Evolutionary conservation across 2,888 invertebrate species (phyloP), one percentile per base, ranked within the genome.

Genomic region (Sarcophaga caerulescens): DNA sequence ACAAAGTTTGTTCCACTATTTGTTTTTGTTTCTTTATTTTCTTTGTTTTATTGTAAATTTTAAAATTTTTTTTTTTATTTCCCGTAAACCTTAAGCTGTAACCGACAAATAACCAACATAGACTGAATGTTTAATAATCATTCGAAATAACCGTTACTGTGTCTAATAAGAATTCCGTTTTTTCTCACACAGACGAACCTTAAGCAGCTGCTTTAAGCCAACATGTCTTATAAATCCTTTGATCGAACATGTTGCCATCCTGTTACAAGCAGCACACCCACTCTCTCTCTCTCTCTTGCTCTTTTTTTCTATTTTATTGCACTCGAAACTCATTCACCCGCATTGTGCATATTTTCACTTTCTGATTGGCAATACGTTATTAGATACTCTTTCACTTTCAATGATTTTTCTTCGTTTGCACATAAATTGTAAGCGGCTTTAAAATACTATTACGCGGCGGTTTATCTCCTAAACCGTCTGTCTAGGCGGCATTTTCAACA

Each of bases 401-500:
- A 68, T 66, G 68, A 57, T 68, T 52, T 52, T 17, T 52, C 10
- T 35, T 65, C 52, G 52, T 25, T 62, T n/a, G 25, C 52, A 21
- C 21, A 8, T 21, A 19, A 52, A 69, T n/a, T n/a, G 8, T 19
- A 52, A 52, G 52, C 11, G 47, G 69, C 47, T 47, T 52, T 52
- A 14, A 52, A 12, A 52, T 52, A 52, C 12, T 5, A 5, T 52
- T 17, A 14, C 12, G 17, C 17, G 52, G 4, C 14, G 23, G 5
- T 73, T 14, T 25, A 52, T 17, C 17, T 52, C 5, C 52, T 52
- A 14, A 14, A 52, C 12, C 52, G 52, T 52, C 73, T 85, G 74
- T 66, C 84, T 87, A 62, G 87, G 81, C 87, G 88, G 87, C 87
- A 84, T 87, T 87, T 87, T 81, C 81, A 81, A 88, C 76, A 78